Evolutionary conservation across 2,888 invertebrate genomes (phyloP).

Genomic region (Megalurothrips usitatus): DNA sequence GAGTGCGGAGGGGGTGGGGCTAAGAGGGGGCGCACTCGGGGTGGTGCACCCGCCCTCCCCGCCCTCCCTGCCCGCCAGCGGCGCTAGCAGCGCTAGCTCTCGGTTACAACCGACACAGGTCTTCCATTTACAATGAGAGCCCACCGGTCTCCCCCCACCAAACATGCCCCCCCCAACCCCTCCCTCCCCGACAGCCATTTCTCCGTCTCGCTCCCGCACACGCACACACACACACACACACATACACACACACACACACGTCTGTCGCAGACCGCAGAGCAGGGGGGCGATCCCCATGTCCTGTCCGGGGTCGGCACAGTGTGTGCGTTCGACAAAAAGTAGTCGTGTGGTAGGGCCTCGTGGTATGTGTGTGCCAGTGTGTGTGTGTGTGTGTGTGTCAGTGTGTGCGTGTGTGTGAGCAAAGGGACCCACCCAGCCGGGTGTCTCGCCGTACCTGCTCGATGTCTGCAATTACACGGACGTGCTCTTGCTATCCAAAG

Average conservation of each 20-base stretch:
- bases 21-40: background rate
- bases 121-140: constrained; percentile 23
- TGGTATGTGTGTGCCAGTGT: no score
- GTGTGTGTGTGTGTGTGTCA: no score
- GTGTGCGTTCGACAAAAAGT: background rate
- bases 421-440: no score
- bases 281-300: background rate
- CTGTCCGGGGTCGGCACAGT: background rate
- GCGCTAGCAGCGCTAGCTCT: no score
- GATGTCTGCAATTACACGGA: no score
- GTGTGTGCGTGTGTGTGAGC: no score
- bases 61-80: no score
- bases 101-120: constrained; percentile 22
- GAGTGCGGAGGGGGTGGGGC: background rate
- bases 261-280: background rate
- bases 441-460: no score
- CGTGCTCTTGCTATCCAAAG: background rate
- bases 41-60: background rate
- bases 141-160: background rate
- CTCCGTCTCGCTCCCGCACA: background rate
- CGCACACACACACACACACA: no score
- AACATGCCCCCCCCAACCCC: background rate
- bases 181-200: background rate
- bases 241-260: background rate
- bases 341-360: background rate